phyloP scores from a whole-genome alignment of 1,140 invertebrate genomes.

The Aradophagus sp. region DNA sequence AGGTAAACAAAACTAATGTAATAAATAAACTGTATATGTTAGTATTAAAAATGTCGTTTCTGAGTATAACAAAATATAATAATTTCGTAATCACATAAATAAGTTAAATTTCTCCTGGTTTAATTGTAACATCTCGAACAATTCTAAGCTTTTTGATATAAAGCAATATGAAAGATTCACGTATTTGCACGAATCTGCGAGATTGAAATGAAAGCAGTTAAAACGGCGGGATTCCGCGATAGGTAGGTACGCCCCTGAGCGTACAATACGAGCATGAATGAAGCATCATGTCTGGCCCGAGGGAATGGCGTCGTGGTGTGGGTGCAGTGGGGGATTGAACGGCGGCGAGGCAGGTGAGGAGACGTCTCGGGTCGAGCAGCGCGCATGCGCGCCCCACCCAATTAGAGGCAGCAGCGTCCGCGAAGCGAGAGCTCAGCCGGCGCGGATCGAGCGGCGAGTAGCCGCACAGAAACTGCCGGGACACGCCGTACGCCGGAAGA shows the following conservation, averaged over 20 bases:
- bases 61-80: too few relatives aligned
- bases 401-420: constrained; percentile 51
- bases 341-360: constrained; percentile 53
- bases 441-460: constrained; percentile 51
- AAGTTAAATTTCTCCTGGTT: too few relatives aligned
- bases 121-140: too few relatives aligned
- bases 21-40: too few relatives aligned
- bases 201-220: background rate
- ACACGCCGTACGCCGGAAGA: constrained; percentile 48
- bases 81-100: too few relatives aligned
- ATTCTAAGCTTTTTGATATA: too few relatives aligned
- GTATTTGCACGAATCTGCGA: too few relatives aligned
- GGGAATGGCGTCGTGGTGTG: constrained; percentile 59
- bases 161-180: too few relatives aligned
- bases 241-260: constrained; percentile 61
- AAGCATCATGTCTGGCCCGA: constrained; percentile 74
- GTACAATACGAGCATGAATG: constrained; percentile 79
- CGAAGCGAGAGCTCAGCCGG: constrained; percentile 60
- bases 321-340: constrained; percentile 52
- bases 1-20: too few relatives aligned
- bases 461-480: constrained; percentile 57
- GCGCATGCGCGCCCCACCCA: constrained; percentile 56
- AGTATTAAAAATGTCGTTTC: too few relatives aligned
- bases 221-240: too few relatives aligned
- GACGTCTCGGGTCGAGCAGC: constrained; percentile 33